Percentiles rank a stretch among this genome's conserved stretches.
Conservation (phyloP, 2,888 invertebrate species). For the Auanema sp. region DNA sequence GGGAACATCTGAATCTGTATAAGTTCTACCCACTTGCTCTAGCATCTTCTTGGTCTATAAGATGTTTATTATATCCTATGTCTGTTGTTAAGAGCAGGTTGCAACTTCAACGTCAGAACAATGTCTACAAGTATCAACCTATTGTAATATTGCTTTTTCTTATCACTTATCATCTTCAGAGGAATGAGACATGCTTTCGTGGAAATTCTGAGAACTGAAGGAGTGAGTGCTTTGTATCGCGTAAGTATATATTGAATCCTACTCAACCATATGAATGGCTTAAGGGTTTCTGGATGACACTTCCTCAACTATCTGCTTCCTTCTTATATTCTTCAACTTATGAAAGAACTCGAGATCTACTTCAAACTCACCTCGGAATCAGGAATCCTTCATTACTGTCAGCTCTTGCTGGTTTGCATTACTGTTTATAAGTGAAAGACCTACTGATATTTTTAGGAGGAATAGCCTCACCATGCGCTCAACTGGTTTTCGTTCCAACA, state of each 20-base stretch:
- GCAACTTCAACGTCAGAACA: slow-evolving; percentile 58
- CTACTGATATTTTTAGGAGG: slow-evolving; percentile 36
- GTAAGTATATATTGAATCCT: slow-evolving; percentile 31
- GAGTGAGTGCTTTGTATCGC: slow-evolving; percentile 56
- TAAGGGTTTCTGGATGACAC: slow-evolving; percentile 63
- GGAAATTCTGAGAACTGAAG: slow-evolving; percentile 54
- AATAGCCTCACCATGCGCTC: slow-evolving; percentile 52
- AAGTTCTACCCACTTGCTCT: slow-evolving; percentile 55
- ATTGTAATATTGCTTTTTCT: neutral
- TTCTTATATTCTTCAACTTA: slow-evolving; percentile 60
- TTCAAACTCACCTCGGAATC: slow-evolving; percentile 44
- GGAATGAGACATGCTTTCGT: slow-evolving; percentile 58
- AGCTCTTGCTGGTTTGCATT: slow-evolving; percentile 38
- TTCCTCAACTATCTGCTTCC: slow-evolving; percentile 60
- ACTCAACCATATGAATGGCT: neutral
- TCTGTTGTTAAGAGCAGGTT: slow-evolving; percentile 52
- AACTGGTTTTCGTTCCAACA: slow-evolving; percentile 59
- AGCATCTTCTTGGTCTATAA: slow-evolving; percentile 48
- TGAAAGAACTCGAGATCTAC: slow-evolving; percentile 54
- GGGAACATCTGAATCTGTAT: slow-evolving; percentile 59
- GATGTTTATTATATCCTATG: slow-evolving; percentile 57
- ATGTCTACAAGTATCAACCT: slow-evolving; percentile 44
- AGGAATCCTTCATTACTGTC: slow-evolving; percentile 46
- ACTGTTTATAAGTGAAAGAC: neutral
- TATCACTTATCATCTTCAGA: slow-evolving; percentile 7